phyloP scores from a whole-genome alignment of 2,888 invertebrate species.

The Taphrorychus bicolor region DNA sequence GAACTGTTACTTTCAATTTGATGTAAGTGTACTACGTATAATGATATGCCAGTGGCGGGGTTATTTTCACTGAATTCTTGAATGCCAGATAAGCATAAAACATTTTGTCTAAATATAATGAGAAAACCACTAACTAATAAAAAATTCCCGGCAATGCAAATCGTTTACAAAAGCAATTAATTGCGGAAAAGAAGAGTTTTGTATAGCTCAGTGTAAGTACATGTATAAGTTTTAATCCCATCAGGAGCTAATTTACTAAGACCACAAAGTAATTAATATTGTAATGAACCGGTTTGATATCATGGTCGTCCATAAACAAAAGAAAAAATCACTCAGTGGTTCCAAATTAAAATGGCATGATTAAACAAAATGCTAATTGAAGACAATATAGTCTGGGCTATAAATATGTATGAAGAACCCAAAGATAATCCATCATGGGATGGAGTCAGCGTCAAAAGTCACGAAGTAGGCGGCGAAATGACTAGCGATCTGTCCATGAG shows the following conservation, averaged over 20 bases:
- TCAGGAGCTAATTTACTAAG: not conserved
- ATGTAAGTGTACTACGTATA: no score
- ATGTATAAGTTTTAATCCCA: not conserved
- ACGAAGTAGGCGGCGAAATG: slow-evolving; percentile 62
- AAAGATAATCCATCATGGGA: slow-evolving; percentile 57
- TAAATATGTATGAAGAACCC: slow-evolving; percentile 56
- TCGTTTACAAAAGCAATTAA: no score
- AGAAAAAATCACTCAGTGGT: slow-evolving; percentile 30
- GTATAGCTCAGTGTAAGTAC: no score
- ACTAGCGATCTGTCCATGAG: slow-evolving; percentile 61
- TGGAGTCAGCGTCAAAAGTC: slow-evolving; percentile 61
- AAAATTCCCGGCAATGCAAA: no score
- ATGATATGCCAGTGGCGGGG: not conserved
- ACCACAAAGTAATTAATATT: slow-evolving; percentile 23
- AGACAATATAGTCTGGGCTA: slow-evolving; percentile 53
- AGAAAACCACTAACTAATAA: no score
- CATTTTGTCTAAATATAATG: no score
- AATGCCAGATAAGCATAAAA: no score
- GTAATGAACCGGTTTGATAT: slow-evolving; percentile 28
- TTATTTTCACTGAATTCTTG: no score
- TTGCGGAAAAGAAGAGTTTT: no score
- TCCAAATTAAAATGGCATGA: slow-evolving; percentile 50
- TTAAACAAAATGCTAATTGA: slow-evolving; percentile 60
- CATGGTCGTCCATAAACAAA: slow-evolving; percentile 13
- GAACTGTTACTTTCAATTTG: not conserved